Base-by-base conservation (phyloP, 2,113 vertebrate species). In the Gulo gulo region DNA sequence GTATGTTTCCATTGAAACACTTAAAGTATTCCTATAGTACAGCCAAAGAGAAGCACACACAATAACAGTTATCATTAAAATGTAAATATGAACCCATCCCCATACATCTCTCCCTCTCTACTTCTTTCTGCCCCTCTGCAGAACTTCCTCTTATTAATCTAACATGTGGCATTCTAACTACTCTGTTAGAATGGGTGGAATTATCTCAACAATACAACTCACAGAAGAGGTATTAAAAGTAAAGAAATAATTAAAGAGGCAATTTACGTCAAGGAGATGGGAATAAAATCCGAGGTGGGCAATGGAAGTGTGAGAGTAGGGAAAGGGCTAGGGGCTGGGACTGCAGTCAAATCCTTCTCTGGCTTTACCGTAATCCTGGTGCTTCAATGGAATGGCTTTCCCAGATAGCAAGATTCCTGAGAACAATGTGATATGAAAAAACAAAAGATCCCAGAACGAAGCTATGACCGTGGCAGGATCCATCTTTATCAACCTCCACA, bases 351-450 rank as follows among this genome's bases (percentile, higher is more conserved):
- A 57, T n/a, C 36, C 12, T 84, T 71, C 69, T 26, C 78, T 65
- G 29, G 24, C 20, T 96, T 78, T 83, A 8, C 18, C 20, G 8
- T 63, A 71, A 42, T 88, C 24, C 83, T 96, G 63, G 69, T 0
- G 5, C 55, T 89, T 97, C 98, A 98, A 97, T 93, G 92, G 97
- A 97, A 96, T 83, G 88, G 96, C 97, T 97, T 57, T 98, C 95
- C 73, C 59, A 97, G 85, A 96, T 93, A 97, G 96, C 31, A 52
- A 96, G 97, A 94, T 98, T 91, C 96, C 96, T 96, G 93, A 81
- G 6, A 89, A 97, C 13, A 97, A 36, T 91, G 76, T 93, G 92
- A 97, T 73, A 97, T 86, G 47, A 92, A 95, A 95, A 93, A 97
- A 92, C 85, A 67, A 95, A 55, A 45, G 94, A 94, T 93, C 94